phyloP scores from a whole-genome alignment of 2,113 vertebrate species.

The Conger conger region DNA sequence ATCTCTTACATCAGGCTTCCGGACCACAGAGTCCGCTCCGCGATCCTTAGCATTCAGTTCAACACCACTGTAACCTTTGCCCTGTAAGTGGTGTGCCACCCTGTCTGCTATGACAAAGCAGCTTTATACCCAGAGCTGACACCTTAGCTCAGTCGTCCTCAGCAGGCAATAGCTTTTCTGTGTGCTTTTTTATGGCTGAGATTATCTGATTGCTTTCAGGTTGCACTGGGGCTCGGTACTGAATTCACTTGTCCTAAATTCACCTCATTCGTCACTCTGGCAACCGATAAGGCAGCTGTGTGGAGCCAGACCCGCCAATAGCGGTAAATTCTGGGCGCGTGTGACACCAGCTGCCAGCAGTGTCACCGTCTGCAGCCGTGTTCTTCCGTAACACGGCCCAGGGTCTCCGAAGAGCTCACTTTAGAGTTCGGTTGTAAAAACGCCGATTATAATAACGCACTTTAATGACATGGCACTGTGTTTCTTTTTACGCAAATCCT shows the following conservation, averaged over 20 bases:
- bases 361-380: not conserved
- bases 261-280: slow-evolving; percentile 20
- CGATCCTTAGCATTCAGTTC: not conserved
- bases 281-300: slow-evolving; percentile 29
- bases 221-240: not conserved
- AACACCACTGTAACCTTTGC: not conserved
- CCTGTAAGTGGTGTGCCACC: not conserved
- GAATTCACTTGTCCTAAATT: slow-evolving; percentile 15
- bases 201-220: slow-evolving; percentile 17
- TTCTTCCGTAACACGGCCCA: not conserved
- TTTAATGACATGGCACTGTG: not conserved
- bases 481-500: not conserved
- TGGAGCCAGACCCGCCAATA: not conserved
- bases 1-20: not conserved
- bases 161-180: not conserved
- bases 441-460: not conserved
- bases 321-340: slow-evolving; percentile 19
- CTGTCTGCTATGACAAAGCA: not conserved
- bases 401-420: not conserved
- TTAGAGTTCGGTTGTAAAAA: not conserved
- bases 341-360: slow-evolving; percentile 10
- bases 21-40: not conserved
- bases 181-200: slow-evolving; percentile 11
- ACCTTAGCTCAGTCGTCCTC: not conserved
- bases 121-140: not conserved